phyloP scores from a whole-genome alignment of 1,140 invertebrate species.

The Diorhabda sublineata region DNA sequence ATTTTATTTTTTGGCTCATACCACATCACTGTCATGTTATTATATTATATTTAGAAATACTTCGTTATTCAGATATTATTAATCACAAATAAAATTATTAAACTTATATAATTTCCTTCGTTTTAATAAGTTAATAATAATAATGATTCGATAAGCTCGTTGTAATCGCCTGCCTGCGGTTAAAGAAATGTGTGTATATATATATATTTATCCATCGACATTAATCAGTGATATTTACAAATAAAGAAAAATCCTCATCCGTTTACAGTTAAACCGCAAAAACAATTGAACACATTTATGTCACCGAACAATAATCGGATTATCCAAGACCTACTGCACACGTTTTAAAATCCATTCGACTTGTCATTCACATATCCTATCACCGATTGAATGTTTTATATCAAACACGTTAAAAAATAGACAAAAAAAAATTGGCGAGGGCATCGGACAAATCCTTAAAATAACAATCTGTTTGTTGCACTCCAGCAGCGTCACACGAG shows the following conservation, averaged over 20 bases:
- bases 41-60: no score
- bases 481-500: no score
- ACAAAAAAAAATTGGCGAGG: background rate
- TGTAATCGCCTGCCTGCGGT: no score
- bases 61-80: no score
- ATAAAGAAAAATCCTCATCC: background rate
- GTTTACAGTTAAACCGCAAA: background rate
- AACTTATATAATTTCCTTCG: no score
- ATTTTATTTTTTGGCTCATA: no score
- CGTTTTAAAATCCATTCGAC: background rate
- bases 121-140: no score
- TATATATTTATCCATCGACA: background rate
- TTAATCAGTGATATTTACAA: background rate
- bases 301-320: background rate
- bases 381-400: background rate
- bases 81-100: no score
- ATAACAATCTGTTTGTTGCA: background rate
- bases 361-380: slow-evolving; percentile 2
- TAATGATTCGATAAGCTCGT: no score
- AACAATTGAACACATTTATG: background rate
- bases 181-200: no score
- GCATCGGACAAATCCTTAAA: background rate
- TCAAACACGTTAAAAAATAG: background rate
- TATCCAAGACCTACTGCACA: background rate
- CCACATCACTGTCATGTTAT: no score